Conservation (phyloP, 2,888 invertebrate species). For the Limenitis camilla region DNA sequence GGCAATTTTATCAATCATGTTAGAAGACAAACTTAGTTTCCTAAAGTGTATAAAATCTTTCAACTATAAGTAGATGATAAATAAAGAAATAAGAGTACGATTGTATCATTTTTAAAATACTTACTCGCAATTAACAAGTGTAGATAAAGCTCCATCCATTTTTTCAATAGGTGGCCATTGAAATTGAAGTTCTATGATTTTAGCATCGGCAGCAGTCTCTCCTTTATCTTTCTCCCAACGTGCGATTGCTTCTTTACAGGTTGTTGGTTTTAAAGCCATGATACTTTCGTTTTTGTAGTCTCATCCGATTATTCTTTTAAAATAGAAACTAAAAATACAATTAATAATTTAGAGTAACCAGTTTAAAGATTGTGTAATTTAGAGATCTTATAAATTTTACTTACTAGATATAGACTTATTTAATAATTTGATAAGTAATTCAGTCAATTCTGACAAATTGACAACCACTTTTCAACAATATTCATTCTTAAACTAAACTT, state of each 20-base stretch:
- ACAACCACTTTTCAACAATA: too few species aligned
- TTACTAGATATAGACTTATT: too few species aligned
- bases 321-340: too few species aligned
- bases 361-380: too few species aligned
- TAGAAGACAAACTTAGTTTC: slow-evolving; percentile 91
- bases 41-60: slow-evolving; percentile 50
- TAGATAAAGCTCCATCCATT: slow-evolving; percentile 92
- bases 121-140: slow-evolving; percentile 84
- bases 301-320: too few species aligned
- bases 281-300: too few species aligned
- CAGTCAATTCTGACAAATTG: too few species aligned
- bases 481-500: too few species aligned
- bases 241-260: slow-evolving; percentile 88
- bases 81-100: background rate
- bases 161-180: slow-evolving; percentile 95
- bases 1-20: slow-evolving; percentile 93
- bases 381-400: too few species aligned
- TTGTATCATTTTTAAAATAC: slow-evolving; percentile 28
- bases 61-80: background rate
- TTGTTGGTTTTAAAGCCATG: slow-evolving; percentile 74
- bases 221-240: slow-evolving; percentile 87
- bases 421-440: too few species aligned
- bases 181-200: slow-evolving; percentile 86
- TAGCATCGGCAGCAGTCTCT: slow-evolving; percentile 78
- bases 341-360: too few species aligned